These are phyloP conservation scores for Pionites leucogaster DNA, from an alignment of 2,113 vertebrate genomes.

Conservation along the genomic window DNA sequence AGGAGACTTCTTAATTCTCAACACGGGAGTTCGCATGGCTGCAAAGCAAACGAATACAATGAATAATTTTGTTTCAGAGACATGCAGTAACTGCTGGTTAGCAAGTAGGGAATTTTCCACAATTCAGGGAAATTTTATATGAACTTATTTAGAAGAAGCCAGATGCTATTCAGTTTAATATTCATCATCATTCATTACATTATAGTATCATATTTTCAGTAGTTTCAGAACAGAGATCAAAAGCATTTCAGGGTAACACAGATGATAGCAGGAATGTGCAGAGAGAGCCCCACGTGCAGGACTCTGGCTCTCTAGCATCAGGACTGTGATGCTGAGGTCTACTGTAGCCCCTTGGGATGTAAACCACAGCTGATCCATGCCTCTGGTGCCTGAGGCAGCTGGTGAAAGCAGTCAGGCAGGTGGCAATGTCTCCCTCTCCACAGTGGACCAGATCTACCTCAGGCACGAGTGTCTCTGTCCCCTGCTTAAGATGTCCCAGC, in stretches of 20 bases:
- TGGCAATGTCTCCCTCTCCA: not conserved
- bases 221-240: not conserved
- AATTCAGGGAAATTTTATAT: not conserved
- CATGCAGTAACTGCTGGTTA: not conserved
- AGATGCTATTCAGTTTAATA: not conserved
- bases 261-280: not conserved
- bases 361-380: not conserved
- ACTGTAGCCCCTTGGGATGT: not conserved
- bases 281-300: not conserved
- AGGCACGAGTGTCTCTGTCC: fast-evolving
- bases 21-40: not conserved
- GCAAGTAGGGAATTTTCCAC: not conserved
- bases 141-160: not conserved
- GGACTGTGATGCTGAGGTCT: not conserved
- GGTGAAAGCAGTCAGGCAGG: not conserved
- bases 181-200: not conserved
- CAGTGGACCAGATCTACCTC: not conserved
- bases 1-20: constrained; percentile 22
- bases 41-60: constrained; percentile 36
- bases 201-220: not conserved
- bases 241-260: not conserved
- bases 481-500: not conserved
- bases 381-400: not conserved
- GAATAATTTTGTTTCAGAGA: constrained; percentile 20
- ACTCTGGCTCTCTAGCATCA: fast-evolving